These are phyloP conservation scores for Bombus pyrosoma DNA, from an alignment of 1,140 invertebrate species.

Conservation along the genomic window DNA sequence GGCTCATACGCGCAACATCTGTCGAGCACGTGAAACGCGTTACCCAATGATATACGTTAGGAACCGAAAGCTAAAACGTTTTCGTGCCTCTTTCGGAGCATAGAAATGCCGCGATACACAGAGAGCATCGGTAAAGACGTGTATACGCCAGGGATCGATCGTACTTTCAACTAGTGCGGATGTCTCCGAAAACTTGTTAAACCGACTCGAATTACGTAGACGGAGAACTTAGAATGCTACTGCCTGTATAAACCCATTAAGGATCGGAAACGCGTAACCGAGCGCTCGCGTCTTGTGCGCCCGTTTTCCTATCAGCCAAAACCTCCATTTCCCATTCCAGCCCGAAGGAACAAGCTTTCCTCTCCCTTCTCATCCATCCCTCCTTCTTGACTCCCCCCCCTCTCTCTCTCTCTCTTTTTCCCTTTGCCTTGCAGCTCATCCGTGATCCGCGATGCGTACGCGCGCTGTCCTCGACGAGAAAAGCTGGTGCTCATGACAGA, in stretches of 20 bases:
- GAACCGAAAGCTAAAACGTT: neutral
- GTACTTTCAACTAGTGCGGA: neutral
- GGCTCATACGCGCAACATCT: constrained; percentile 18
- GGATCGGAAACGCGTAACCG: constrained; percentile 52
- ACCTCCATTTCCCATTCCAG: constrained; percentile 16
- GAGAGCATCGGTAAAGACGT: too few relatives aligned
- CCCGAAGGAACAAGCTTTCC: neutral
- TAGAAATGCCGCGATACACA: neutral
- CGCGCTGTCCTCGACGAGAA: too few relatives aligned
- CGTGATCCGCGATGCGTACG: neutral
- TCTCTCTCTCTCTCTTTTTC: too few relatives aligned
- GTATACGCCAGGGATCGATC: constrained; percentile 3
- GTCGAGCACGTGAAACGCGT: constrained; percentile 18
- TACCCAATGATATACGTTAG: too few relatives aligned
- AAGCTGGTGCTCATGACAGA: neutral
- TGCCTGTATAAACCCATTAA: constrained; percentile 59
- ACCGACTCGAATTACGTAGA: constrained; percentile 36
- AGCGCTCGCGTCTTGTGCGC: constrained; percentile 10
- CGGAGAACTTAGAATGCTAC: constrained; percentile 24
- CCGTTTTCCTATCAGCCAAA: neutral
- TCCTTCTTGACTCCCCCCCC: neutral
- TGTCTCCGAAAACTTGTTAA: constrained; percentile 35
- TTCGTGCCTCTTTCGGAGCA: neutral
- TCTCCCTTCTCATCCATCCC: neutral
- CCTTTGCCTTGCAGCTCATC: neutral